Percentiles rank a stretch among this genome's conserved stretches.
Evolutionary conservation across 1,140 invertebrate species (phyloP).

Genomic region (Coelopa frigida): DNA sequence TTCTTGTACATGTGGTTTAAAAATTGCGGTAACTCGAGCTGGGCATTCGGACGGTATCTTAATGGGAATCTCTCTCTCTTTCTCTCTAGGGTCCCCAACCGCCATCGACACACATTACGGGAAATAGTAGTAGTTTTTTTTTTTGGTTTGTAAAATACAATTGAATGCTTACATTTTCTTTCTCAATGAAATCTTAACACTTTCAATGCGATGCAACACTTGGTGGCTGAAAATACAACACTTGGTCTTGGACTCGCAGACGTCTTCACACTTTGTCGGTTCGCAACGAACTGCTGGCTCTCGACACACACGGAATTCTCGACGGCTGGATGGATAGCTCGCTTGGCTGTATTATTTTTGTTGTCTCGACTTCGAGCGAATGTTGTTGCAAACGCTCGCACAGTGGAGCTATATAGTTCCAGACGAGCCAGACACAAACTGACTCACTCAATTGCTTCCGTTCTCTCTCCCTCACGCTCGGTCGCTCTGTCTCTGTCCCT

Average conservation of each 20-base stretch:
- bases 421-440: too few relatives aligned
- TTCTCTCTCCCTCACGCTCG: neutral
- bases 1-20: neutral
- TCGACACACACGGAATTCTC: too few relatives aligned
- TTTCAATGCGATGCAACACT: slow-evolving; percentile 3
- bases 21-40: neutral
- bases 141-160: neutral
- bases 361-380: neutral
- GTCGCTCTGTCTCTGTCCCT: too few relatives aligned
- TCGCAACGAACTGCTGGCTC: slow-evolving; percentile 4
- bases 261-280: slow-evolving; percentile 8
- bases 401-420: too few relatives aligned
- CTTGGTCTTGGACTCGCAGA: neutral
- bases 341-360: neutral
- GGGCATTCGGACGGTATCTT: neutral
- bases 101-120: too few relatives aligned
- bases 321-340: neutral
- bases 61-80: slow-evolving; percentile 4
- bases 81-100: too few relatives aligned
- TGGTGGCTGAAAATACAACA: neutral
- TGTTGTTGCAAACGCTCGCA: too few relatives aligned
- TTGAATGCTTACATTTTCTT: slow-evolving; percentile 9
- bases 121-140: too few relatives aligned
- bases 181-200: neutral
- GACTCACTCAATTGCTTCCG: too few relatives aligned